phyloP scores from a whole-genome alignment of 1,140 invertebrate species.

The Luehdorfia chinensis region DNA sequence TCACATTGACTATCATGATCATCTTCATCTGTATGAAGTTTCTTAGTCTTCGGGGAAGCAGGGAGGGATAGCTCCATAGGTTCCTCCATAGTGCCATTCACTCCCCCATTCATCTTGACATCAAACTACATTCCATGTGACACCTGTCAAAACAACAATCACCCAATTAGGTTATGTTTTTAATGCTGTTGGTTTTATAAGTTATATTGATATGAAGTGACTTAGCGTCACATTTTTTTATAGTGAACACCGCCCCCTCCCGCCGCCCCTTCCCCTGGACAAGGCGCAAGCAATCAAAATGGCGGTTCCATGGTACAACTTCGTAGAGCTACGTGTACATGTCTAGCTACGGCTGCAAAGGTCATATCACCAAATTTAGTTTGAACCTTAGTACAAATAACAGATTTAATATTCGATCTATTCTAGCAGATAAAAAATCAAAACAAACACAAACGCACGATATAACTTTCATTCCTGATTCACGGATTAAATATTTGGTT shows the following conservation, averaged over 20 bases:
- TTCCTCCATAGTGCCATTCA: slow-evolving; percentile 54
- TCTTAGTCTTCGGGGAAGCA: slow-evolving; percentile 1
- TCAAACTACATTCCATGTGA: slow-evolving; percentile 49
- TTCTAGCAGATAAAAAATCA: neutral
- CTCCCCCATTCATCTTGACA: slow-evolving; percentile 57
- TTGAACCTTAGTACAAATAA: neutral
- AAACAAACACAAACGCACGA: slow-evolving; percentile 3
- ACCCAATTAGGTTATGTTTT: slow-evolving; percentile 44
- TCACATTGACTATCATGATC: slow-evolving; percentile 24
- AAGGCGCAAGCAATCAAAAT: slow-evolving; percentile 68
- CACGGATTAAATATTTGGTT: slow-evolving; percentile 1
- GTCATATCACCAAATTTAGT: slow-evolving; percentile 23
- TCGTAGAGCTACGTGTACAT: slow-evolving; percentile 53
- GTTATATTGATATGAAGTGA: slow-evolving; percentile 37
- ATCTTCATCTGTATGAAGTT: slow-evolving; percentile 17
- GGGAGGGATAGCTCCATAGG: slow-evolving; percentile 29
- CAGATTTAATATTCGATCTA: neutral
- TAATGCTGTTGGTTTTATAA: slow-evolving; percentile 30
- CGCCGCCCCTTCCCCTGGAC: slow-evolving; percentile 43
- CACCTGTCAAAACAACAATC: slow-evolving; percentile 51
- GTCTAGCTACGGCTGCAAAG: slow-evolving; percentile 34
- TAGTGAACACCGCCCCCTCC: slow-evolving; percentile 47
- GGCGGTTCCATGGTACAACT: slow-evolving; percentile 62
- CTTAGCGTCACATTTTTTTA: slow-evolving; percentile 60
- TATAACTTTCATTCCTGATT: slow-evolving; percentile 24